Conservation (phyloP, 2,113 vertebrate genomes). For the Anarrhichthys ocellatus region DNA sequence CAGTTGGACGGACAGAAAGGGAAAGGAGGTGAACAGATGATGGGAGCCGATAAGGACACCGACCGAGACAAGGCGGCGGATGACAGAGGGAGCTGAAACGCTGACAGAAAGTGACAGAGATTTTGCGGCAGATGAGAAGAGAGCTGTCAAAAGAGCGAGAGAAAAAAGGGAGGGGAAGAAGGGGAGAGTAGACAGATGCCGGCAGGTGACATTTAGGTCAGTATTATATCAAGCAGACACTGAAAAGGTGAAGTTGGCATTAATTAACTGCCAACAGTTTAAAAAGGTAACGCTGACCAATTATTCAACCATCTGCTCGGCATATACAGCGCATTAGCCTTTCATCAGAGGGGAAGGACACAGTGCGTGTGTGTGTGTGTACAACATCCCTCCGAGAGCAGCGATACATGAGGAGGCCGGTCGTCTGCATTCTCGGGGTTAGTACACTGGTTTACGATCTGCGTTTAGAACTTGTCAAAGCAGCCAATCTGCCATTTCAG, state of each 20-base stretch:
- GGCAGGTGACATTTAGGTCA: conserved; percentile 59
- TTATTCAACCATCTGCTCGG: conserved; percentile 69
- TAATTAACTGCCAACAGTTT: conserved; percentile 57
- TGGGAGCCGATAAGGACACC: conserved; percentile 26
- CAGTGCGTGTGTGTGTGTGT: conserved; percentile 26
- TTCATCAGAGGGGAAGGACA: conserved; percentile 37
- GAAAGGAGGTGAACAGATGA: conserved; percentile 26
- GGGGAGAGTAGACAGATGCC: conserved; percentile 52
- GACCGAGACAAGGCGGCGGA: conserved; percentile 25
- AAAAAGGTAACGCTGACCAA: conserved; percentile 61
- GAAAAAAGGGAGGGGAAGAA: background rate
- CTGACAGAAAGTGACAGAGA: conserved; percentile 44
- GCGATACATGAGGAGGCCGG: background rate
- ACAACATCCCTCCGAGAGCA: conserved; percentile 34
- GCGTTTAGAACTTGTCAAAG: conserved; percentile 55
- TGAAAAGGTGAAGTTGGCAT: conserved; percentile 53
- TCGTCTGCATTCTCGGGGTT: conserved; percentile 7
- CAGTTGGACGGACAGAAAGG: conserved; percentile 20
- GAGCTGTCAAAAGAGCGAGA: conserved; percentile 5
- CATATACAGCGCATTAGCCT: conserved; percentile 37
- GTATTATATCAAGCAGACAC: conserved; percentile 48
- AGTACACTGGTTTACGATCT: conserved; percentile 29
- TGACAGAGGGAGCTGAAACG: conserved; percentile 17
- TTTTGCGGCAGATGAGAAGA: conserved; percentile 1
- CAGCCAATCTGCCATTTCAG: conserved; percentile 49